Evolutionary conservation across 2,888 invertebrate genomes (phyloP).

Genomic region (Microctonus brassicae): DNA sequence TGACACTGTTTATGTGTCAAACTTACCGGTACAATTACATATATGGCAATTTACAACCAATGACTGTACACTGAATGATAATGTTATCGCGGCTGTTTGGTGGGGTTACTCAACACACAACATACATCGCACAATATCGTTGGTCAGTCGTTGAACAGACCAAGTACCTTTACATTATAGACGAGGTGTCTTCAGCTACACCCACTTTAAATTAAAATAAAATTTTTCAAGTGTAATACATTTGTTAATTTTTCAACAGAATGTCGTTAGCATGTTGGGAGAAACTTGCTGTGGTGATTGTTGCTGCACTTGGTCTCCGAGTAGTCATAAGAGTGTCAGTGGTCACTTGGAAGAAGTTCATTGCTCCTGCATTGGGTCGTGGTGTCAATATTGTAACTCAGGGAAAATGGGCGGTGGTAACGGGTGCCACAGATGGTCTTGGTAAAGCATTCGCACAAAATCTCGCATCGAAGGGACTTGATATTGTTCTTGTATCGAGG

Average conservation of each 20-base stretch:
- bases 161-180: not conserved
- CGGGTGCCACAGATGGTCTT: conserved; percentile 91
- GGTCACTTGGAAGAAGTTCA: conserved; percentile 61
- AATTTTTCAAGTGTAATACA: not conserved
- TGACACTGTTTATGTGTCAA: not conserved
- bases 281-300: conserved; percentile 59
- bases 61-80: conserved; percentile 13
- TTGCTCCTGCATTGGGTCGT: conserved; percentile 61
- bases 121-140: not conserved
- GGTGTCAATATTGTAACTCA: conserved; percentile 61
- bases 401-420: conserved; percentile 76
- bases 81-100: conserved; percentile 14
- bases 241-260: conserved; percentile 43
- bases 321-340: conserved; percentile 54
- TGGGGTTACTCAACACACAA: not conserved
- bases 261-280: conserved; percentile 66
- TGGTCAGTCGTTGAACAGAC: conserved; percentile 6
- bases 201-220: not conserved
- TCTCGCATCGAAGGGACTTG: conserved; percentile 82
- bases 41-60: not conserved
- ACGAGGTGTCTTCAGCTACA: not conserved
- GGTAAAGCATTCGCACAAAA: conserved; percentile 88
- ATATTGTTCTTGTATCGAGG: conserved; percentile 85
- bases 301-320: conserved; percentile 59
- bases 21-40: not conserved